phyloP scores from a whole-genome alignment of 1,140 invertebrate species.

The Drosophila willistoni region DNA sequence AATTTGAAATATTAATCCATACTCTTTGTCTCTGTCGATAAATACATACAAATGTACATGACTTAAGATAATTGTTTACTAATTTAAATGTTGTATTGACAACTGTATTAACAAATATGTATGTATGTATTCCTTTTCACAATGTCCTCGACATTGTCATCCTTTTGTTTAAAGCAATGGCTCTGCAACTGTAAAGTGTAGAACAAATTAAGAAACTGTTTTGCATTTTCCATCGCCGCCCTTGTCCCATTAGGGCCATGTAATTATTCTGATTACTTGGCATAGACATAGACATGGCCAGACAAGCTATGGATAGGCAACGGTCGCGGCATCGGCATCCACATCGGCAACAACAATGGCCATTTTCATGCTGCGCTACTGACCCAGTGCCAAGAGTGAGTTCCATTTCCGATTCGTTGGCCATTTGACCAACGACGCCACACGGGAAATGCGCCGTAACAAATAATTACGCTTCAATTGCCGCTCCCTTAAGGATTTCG shows the following conservation, averaged over 20 bases:
- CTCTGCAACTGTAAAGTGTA: slow-evolving; percentile 44
- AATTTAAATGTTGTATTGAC: too few species aligned
- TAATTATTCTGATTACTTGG: slow-evolving; percentile 80
- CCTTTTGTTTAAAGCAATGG: slow-evolving; percentile 14
- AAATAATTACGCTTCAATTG: slow-evolving; percentile 81
- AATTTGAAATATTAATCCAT: too few species aligned
- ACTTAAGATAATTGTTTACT: too few species aligned
- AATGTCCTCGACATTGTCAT: neutral
- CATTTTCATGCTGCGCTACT: slow-evolving; percentile 67
- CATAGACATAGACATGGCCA: slow-evolving; percentile 39
- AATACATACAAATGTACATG: too few species aligned
- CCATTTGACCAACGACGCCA: slow-evolving; percentile 63
- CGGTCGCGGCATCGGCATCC: slow-evolving; percentile 26
- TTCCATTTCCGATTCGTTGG: slow-evolving; percentile 32
- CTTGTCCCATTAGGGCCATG: slow-evolving; percentile 65
- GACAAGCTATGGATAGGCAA: slow-evolving; percentile 30
- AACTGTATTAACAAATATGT: too few species aligned
- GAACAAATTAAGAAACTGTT: slow-evolving; percentile 41
- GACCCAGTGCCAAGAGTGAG: slow-evolving; percentile 64
- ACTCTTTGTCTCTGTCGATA: too few species aligned
- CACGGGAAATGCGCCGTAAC: slow-evolving; percentile 75
- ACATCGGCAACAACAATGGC: slow-evolving; percentile 32
- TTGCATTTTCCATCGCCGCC: slow-evolving; percentile 51
- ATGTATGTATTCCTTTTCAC: too few species aligned
- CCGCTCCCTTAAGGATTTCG: slow-evolving; percentile 61